phyloP scores from a whole-genome alignment of 1,140 invertebrate genomes.

The Bursaphelenchus mucronatus region DNA sequence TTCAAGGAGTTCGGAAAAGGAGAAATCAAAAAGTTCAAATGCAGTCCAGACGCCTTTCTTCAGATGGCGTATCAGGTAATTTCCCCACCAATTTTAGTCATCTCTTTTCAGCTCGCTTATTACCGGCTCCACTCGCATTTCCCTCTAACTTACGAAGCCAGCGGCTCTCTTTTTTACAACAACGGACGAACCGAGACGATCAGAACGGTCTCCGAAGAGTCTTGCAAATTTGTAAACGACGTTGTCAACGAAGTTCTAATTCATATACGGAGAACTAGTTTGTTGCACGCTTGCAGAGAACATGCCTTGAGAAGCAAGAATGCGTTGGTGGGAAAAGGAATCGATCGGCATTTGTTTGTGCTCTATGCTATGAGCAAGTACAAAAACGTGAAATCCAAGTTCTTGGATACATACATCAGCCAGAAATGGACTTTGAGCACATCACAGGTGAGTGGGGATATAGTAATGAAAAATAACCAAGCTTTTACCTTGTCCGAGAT shows the following conservation, averaged over 20 bases:
- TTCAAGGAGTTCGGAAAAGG: constrained; percentile 45
- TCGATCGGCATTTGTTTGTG: constrained; percentile 94
- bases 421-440: constrained; percentile 96
- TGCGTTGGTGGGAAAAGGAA: constrained; percentile 90
- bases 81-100: not conserved
- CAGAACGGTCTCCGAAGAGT: not conserved
- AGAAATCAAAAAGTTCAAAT: constrained; percentile 61
- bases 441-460: constrained; percentile 11
- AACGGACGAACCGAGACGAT: constrained; percentile 92
- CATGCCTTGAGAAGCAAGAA: constrained; percentile 69
- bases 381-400: constrained; percentile 70
- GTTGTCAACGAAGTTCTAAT: too few species aligned
- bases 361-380: constrained; percentile 95
- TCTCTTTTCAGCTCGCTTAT: not conserved
- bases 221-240: not conserved
- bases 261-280: too few species aligned
- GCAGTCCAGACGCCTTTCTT: constrained; percentile 64
- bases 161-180: constrained; percentile 87
- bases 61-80: constrained; percentile 64
- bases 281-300: constrained; percentile 69
- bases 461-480: too few species aligned
- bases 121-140: constrained; percentile 77
- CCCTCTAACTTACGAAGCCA: constrained; percentile 90
- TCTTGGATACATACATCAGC: constrained; percentile 76
- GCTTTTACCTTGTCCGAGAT: too few species aligned